Evolutionary conservation across 2,888 invertebrate genomes (phyloP).

Genomic region (Synergus japonicus): DNA sequence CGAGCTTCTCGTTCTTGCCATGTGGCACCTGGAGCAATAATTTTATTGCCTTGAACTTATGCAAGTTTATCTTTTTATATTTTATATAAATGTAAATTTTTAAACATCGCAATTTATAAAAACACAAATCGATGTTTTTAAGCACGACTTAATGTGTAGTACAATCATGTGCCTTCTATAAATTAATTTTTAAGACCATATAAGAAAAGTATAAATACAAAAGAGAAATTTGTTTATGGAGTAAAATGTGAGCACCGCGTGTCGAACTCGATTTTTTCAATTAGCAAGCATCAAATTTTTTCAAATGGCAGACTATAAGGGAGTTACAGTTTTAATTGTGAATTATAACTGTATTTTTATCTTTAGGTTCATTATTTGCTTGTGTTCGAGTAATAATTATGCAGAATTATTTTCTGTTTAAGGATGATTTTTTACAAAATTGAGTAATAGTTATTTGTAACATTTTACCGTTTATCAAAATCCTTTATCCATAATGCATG

Average conservation of each 20-base stretch:
- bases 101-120: background rate
- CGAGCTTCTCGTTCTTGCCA: background rate
- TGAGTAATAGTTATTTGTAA: background rate
- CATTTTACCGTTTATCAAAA: background rate
- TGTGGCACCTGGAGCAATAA: background rate
- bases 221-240: background rate
- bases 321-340: background rate
- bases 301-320: background rate
- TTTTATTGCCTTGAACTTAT: background rate
- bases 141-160: constrained; percentile 16
- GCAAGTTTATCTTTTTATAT: background rate
- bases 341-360: background rate
- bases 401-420: background rate
- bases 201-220: background rate
- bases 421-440: background rate
- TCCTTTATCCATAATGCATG: background rate
- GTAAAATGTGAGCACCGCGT: background rate
- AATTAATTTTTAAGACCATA: constrained; percentile 11
- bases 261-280: background rate
- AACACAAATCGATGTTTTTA: constrained; percentile 7
- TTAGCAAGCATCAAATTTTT: background rate
- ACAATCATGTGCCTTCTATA: constrained; percentile 11
- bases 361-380: background rate
- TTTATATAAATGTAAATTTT: background rate
- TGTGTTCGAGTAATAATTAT: background rate